These are phyloP conservation scores for Lasioglossum oenotherae DNA, from an alignment of 2,888 invertebrate species.

Conservation along the genomic window DNA sequence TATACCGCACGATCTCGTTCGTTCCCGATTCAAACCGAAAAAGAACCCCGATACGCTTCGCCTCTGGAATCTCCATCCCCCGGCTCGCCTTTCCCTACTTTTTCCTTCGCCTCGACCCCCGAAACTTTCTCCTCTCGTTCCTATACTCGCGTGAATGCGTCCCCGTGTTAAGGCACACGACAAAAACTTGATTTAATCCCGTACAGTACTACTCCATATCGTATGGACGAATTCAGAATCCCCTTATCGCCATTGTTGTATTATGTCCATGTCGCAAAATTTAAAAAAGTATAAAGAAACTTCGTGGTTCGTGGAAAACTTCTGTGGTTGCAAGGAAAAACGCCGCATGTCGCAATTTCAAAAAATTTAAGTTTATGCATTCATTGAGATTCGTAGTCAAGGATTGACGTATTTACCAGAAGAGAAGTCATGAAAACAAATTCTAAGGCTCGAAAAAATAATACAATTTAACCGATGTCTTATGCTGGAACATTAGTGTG, in stretches of 20 bases:
- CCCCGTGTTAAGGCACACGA: background rate
- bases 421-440: too few relatives aligned
- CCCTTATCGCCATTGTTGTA: background rate
- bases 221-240: background rate
- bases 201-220: background rate
- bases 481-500: too few relatives aligned
- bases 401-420: too few relatives aligned
- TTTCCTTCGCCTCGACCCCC: background rate
- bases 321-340: too few relatives aligned
- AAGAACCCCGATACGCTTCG: conserved; percentile 55
- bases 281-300: background rate
- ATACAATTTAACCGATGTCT: too few relatives aligned
- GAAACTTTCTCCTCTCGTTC: background rate
- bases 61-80: conserved; percentile 20
- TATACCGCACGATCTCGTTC: conserved; percentile 51
- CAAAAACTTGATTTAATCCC: background rate
- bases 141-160: background rate
- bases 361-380: too few relatives aligned
- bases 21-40: conserved; percentile 56
- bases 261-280: too few relatives aligned
- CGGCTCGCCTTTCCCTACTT: conserved; percentile 13
- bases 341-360: too few relatives aligned
- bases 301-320: background rate
- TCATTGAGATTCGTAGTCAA: too few relatives aligned
- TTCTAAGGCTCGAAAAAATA: too few relatives aligned